Evolutionary conservation across 2,113 vertebrate genomes (phyloP), one percentile per base, ranked within the genome.

Genomic region (Triplophysa siluroides): DNA sequence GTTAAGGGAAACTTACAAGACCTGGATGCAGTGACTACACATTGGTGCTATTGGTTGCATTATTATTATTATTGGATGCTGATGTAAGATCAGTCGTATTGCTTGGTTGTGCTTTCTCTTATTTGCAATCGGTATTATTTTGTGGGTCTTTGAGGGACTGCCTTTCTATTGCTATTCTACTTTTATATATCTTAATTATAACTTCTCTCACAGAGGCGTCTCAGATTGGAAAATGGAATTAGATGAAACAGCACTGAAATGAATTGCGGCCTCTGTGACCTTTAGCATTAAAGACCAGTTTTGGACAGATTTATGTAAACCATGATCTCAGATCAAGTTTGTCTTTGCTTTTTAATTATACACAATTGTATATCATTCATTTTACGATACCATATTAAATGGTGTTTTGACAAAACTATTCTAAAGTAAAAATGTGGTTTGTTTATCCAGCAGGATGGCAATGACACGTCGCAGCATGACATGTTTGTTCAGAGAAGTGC

Each of bases 41-140:
- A 75, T 61, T 63, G 33, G 58, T 75, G 38, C 58, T 73, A 19
- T 58, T 61, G 2, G 62, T 63, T 62, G 60, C 23, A 29, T 75
- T 26, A 47, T 62, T 63, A 45, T 47, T 19, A 26, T 47, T 26
- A 74, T 41, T 47, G 72, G 56, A 9, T 75, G 21, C 16, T 63
- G 21, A 75, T n/a, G 14, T 26, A 75, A 62, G 19, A 63, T 26
- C 16, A 29, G 19, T 41, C n/a, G 2, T 4, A 73, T 43, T 8
- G 54, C 14, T 38, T n/a, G 54, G 3, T 45, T 23, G 18, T 2
- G 2, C 9, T 75, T 43, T 43, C 54, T 45, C 43, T 45, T 45
- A 45, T 23, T 60, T 14, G n/a, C 26, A 73, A 38, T 7, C n/a
- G 33, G 19, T 1, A 18, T 62, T 62, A 4, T 13, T 14, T 26